Conservation (phyloP, 2,888 invertebrate species). For the Dromius quadrimaculatus region DNA sequence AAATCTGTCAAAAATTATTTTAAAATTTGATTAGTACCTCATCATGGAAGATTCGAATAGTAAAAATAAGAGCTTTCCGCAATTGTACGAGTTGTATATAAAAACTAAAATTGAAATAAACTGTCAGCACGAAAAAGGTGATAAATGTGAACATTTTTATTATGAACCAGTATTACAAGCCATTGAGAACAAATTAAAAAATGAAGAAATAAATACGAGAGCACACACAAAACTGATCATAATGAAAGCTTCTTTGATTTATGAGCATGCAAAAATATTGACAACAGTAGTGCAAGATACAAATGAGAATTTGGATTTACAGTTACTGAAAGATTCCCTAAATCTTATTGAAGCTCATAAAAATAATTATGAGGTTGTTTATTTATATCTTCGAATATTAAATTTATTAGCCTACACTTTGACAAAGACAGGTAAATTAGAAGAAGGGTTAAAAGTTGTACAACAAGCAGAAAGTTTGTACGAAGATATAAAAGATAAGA, state of each 20-base stretch:
- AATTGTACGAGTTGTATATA: slow-evolving; percentile 1
- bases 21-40: slow-evolving; percentile 8
- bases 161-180: slow-evolving; percentile 14
- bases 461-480: slow-evolving; percentile 69
- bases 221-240: slow-evolving; percentile 59
- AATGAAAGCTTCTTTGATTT: slow-evolving; percentile 63
- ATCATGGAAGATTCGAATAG: slow-evolving; percentile 13
- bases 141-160: slow-evolving; percentile 2
- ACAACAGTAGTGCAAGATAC: slow-evolving; percentile 56
- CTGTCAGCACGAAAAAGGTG: slow-evolving; percentile 1
- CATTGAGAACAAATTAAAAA: not conserved
- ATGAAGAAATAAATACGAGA: slow-evolving; percentile 40
- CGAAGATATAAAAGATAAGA: slow-evolving; percentile 63
- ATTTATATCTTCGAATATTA: slow-evolving; percentile 70
- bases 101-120: slow-evolving; percentile 25
- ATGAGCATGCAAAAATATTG: slow-evolving; percentile 64
- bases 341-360: slow-evolving; percentile 58
- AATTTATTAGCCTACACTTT: slow-evolving; percentile 72
- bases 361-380: slow-evolving; percentile 62
- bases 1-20: slow-evolving; percentile 6
- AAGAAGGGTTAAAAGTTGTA: slow-evolving; percentile 68
- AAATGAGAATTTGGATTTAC: slow-evolving; percentile 58
- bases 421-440: slow-evolving; percentile 69
- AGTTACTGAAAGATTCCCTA: slow-evolving; percentile 60
- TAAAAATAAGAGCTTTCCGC: not conserved